Conservation (phyloP, 2,113 vertebrate genomes). For the Athene noctua region DNA sequence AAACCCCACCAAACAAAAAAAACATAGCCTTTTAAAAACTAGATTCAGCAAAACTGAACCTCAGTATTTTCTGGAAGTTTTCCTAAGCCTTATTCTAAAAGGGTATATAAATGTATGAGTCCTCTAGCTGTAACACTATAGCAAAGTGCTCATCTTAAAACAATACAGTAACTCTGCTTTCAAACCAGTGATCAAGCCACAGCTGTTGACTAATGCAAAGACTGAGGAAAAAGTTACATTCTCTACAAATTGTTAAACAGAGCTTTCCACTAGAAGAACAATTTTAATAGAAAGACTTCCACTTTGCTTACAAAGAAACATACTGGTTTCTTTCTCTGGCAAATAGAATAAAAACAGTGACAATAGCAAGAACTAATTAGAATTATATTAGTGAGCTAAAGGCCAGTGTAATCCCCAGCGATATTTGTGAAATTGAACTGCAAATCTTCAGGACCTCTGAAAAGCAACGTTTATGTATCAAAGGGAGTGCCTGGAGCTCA, state of each 20-base stretch:
- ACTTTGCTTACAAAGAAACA: neutral
- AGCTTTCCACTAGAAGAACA: neutral
- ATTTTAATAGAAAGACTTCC: neutral
- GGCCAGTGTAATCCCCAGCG: neutral
- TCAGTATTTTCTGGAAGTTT: neutral
- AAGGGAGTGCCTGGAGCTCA: neutral
- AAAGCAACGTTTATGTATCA: neutral
- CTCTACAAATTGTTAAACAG: neutral
- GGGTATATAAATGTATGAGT: neutral
- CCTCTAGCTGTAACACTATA: neutral
- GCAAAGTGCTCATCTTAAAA: neutral
- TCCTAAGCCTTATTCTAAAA: neutral
- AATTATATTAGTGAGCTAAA: neutral
- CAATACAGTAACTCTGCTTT: neutral
- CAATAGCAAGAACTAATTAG: neutral
- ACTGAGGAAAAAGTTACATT: neutral
- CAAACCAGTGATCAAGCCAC: neutral
- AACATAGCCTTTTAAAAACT: neutral
- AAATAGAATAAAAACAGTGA: neutral
- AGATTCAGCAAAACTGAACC: neutral
- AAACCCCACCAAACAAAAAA: neutral
- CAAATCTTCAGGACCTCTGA: neutral
- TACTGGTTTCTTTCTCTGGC: neutral
- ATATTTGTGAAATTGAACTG: neutral
- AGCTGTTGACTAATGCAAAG: neutral